phyloP scores from a whole-genome alignment of 2,113 vertebrate genomes.

The Xiphorhynchus elegans region DNA sequence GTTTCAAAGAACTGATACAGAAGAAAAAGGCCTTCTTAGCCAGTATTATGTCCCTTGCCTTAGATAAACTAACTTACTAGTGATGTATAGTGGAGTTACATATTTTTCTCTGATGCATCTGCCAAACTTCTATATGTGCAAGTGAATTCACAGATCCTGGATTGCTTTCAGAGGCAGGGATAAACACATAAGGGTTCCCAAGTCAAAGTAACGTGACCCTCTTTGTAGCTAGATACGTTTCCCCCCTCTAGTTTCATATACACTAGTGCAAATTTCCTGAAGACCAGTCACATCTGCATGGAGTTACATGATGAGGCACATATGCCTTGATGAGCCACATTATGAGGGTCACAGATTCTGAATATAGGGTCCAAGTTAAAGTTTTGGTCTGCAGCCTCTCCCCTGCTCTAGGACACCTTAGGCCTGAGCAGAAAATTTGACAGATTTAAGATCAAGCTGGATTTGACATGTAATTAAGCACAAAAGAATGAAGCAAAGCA shows the following conservation, averaged over 20 bases:
- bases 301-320: neutral
- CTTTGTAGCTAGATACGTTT: neutral
- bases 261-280: neutral
- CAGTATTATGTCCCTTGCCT: conserved; percentile 27
- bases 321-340: neutral
- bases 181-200: neutral
- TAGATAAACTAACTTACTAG: conserved; percentile 3
- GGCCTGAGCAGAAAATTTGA: neutral
- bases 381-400: neutral
- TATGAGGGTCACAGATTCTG: neutral
- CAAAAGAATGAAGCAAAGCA: neutral
- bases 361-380: neutral
- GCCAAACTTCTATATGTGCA: neutral
- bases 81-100: neutral
- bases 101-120: neutral
- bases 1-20: conserved; percentile 21
- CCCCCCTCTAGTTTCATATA: neutral
- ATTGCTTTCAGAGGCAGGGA: neutral
- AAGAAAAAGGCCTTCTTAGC: neutral
- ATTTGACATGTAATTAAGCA: neutral
- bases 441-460: neutral
- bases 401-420: neutral
- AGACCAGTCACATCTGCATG: neutral
- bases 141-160: neutral
- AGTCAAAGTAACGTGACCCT: neutral